These are phyloP conservation scores for Drosophila bocqueti DNA, from an alignment of 1,140 invertebrate species.

Conservation along the genomic window DNA sequence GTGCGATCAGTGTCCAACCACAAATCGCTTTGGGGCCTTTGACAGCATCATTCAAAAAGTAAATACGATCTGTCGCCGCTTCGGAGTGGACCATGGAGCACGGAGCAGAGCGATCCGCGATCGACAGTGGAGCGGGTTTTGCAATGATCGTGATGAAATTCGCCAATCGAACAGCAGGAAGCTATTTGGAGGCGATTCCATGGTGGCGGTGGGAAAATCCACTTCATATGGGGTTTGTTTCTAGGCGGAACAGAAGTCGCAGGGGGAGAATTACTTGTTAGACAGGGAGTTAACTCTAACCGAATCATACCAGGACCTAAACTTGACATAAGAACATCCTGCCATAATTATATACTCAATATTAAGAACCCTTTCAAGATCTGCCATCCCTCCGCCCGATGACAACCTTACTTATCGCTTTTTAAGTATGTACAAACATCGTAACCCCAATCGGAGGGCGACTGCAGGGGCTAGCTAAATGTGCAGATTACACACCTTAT, in stretches of 20 bases:
- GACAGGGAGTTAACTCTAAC: neutral
- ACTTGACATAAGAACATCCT: neutral
- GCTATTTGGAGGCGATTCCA: conserved; percentile 17
- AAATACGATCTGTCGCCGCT: conserved; percentile 56
- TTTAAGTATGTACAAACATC: conserved; percentile 62
- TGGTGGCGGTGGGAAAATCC: conserved; percentile 26
- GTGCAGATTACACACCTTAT: conserved; percentile 79
- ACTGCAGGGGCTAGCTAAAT: conserved; percentile 63
- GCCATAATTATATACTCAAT: too few species aligned
- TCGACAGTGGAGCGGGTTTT: conserved; percentile 45
- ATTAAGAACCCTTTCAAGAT: neutral
- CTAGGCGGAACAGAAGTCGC: neutral
- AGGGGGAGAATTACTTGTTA: neutral
- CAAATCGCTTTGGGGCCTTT: conserved; percentile 79
- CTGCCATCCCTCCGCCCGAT: neutral
- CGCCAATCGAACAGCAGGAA: conserved; percentile 41
- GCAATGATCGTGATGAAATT: conserved; percentile 46
- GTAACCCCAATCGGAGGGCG: conserved; percentile 15
- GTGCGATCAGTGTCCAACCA: conserved; percentile 75
- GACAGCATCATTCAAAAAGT: conserved; percentile 80
- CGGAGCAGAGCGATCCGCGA: neutral
- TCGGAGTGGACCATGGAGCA: conserved; percentile 14
- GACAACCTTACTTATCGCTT: conserved; percentile 51
- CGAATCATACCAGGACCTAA: neutral
- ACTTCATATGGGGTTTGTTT: neutral